Evolutionary conservation across 2,113 vertebrate genomes (phyloP), one percentile per base, ranked within the genome.

Genomic region (Rhinichthys klamathensis): DNA sequence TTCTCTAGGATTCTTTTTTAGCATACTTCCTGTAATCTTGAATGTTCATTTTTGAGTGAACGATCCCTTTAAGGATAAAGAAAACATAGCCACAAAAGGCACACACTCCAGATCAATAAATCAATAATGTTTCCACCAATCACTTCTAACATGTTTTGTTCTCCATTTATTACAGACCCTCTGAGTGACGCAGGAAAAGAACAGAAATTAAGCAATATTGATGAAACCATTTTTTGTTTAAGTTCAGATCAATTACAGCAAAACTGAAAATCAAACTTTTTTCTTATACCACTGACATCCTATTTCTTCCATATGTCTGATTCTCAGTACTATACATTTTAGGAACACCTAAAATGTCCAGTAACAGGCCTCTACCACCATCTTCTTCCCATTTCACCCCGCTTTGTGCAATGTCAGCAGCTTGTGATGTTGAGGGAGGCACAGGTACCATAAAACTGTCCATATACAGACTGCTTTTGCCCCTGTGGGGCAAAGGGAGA

Each of bases 261-360:
- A 3, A 74, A 25, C 70, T 46, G 41, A 46, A 73, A 73, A 73
- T 27, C 21, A 60, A 32, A 32, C 15, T n/a, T 12, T 61, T 58
- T 73, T 49, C 80, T 84, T 63, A 90, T 8, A 90, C 73, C 6
- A 87, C 23, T 41, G 79, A 74, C 7, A 41, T 83, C 60, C 23
- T 84, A 10, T 73, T 85, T 67, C 32, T 41, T 16, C 87, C 87
- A 75, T 84, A 90, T 15, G 23, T 85, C 65, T 86, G 75, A 65
- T 74, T 90, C 54, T 90, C 85, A 32, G 82, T 84, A 13, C 35
- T 25, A 46, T 91, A 87, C 87, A 91, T 89, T 80, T 88, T 84
- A 13, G 87, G 88, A 10, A 91, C 73, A 30, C 63, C 78, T 63
- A 88, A 32, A 21, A 86, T 72, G 23, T 82, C 72, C 6, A 49